Evolutionary conservation across 2,797 vertebrate species (phyloP).

Genomic region (Typhlichthys eigenmanni): DNA sequence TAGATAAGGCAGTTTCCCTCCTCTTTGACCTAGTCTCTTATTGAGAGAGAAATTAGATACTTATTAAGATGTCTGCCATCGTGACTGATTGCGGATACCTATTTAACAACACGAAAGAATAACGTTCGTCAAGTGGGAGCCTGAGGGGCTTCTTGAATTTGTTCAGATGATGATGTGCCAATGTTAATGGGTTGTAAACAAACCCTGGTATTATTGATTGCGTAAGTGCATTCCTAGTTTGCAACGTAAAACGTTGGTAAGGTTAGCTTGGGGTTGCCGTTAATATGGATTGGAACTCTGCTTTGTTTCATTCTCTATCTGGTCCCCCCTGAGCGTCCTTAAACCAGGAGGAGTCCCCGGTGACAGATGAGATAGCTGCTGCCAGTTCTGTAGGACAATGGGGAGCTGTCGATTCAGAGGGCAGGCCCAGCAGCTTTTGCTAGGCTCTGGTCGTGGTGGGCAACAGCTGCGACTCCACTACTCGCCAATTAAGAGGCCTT

Average conservation of each 20-base stretch:
- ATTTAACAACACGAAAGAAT: conserved; percentile 11
- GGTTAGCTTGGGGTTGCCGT: conserved; percentile 40
- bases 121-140: conserved; percentile 20
- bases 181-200: conserved; percentile 1
- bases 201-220: conserved; percentile 6
- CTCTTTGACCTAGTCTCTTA: conserved; percentile 58
- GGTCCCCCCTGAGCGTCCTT: conserved; percentile 23
- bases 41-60: conserved; percentile 23
- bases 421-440: conserved; percentile 55
- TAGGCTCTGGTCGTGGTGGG: conserved; percentile 55
- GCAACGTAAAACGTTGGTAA: conserved; percentile 3
- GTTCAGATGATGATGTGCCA: neutral
- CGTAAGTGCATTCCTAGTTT: conserved; percentile 13
- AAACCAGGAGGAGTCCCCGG: conserved; percentile 20
- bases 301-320: conserved; percentile 44
- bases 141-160: conserved; percentile 2
- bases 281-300: conserved; percentile 46
- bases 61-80: conserved; percentile 33
- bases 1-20: conserved; percentile 43
- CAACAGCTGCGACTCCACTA: conserved; percentile 79
- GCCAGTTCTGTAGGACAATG: conserved; percentile 60
- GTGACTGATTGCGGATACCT: conserved; percentile 28
- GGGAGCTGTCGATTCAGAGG: conserved; percentile 57
- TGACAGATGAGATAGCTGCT: conserved; percentile 32
- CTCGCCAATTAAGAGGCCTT: conserved; percentile 75